Conservation (phyloP, 2,113 vertebrate species). For the Parus major region DNA sequence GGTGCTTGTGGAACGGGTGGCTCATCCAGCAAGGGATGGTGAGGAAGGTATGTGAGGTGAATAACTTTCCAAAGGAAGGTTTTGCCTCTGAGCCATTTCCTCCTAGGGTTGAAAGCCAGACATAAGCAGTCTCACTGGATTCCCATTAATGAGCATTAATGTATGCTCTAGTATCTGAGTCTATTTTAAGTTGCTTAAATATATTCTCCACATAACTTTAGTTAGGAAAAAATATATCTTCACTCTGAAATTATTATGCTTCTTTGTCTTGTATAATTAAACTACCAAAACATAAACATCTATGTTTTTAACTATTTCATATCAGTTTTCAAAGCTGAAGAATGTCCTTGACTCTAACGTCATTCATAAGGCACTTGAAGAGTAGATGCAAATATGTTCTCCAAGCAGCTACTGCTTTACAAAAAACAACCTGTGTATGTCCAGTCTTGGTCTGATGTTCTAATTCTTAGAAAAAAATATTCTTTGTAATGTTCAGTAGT, state of each 20-base stretch:
- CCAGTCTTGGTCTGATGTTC: not conserved
- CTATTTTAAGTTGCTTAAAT: not conserved
- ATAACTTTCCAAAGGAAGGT: not conserved
- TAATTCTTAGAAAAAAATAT: not conserved
- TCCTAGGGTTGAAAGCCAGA: not conserved
- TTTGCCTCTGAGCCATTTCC: not conserved
- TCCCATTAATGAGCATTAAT: not conserved
- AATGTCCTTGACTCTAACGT: not conserved
- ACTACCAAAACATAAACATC: not conserved
- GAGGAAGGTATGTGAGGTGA: not conserved
- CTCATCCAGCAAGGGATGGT: not conserved
- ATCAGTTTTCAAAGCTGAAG: not conserved
- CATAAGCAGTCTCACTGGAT: not conserved
- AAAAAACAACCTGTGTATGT: not conserved
- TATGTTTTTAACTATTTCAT: not conserved
- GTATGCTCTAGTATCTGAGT: not conserved
- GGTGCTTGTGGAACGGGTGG: rapidly evolving
- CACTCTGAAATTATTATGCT: not conserved
- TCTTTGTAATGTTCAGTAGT: not conserved
- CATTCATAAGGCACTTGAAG: not conserved
- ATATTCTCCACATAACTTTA: not conserved
- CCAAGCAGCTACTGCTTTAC: not conserved
- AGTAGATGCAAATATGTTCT: not conserved
- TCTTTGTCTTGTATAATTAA: not conserved
- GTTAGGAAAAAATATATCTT: not conserved